Evolutionary conservation across 1,140 invertebrate genomes (phyloP), one percentile per base, ranked within the genome.

Genomic region (Tenebrio molitor): DNA sequence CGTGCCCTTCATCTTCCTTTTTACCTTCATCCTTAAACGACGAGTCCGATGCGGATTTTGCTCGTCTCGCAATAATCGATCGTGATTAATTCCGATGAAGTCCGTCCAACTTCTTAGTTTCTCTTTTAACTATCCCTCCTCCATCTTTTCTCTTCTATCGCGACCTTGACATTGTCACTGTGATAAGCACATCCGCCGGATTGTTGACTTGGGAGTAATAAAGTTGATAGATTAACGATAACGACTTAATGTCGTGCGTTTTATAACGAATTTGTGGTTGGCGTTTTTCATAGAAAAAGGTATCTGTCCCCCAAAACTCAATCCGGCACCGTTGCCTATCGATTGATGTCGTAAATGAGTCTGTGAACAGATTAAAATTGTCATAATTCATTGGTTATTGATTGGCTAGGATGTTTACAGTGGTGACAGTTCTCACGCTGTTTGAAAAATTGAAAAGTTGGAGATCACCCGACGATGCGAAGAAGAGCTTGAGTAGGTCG

Each of bases 141-240:
- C 25, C n/a, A n/a, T n/a, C 36, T 29, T 8, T 29, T 8, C 8
- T 29, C 25, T 29, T 50, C n/a, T 50, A 50, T 50, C 50, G 21
- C 50, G 23, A 58, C 50, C 50, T 58, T 58, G 50, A 58, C 50
- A 58, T 29, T 58, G 50, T 23, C 50, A 58, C 15, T 58, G 21
- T 15, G 23, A 12, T 33, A 58, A 39, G 36, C 7, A 33, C 50
- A 29, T 58, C 50, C 50, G 50, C 12, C 23, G 50, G 23, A 58
- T 29, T 58, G 50, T 58, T 58, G 50, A 58, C 50, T 58, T 23
- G n/a, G 23, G 23, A 58, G 50, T 2, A 25, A 58, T 29, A 58
- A 58, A 25, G 50, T 58, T 58, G 50, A 58, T 58, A 58, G 50
- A 58, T 58, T 58, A 58, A 58, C 50, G 50, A 58, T 58, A 58